A percentile compares a stretch with the other conserved stretches of the same genome.
These are phyloP conservation scores for Trichomycterus rosablanca DNA, from an alignment of 2,113 vertebrate species.

Conservation along the genomic window DNA sequence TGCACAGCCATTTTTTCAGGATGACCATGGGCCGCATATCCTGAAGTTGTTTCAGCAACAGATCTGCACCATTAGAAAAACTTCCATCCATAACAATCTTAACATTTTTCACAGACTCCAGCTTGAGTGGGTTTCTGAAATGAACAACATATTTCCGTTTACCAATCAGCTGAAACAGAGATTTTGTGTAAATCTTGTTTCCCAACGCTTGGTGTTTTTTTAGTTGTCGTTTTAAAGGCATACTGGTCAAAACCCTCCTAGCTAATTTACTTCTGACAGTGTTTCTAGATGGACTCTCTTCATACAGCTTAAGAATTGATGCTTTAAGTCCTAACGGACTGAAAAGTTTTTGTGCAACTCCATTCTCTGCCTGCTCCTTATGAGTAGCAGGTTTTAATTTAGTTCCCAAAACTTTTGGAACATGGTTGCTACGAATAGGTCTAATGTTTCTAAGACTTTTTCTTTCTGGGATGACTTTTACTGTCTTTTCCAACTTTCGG, in stretches of 20 bases:
- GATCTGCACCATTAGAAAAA: slow-evolving; percentile 82
- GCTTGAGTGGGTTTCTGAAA: slow-evolving; percentile 85
- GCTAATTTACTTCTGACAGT: slow-evolving; percentile 81
- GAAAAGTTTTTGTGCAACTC: slow-evolving; percentile 80
- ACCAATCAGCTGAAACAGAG: slow-evolving; percentile 38
- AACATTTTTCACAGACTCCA: slow-evolving; percentile 82
- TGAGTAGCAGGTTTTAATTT: slow-evolving; percentile 67
- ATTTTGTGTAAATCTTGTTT: slow-evolving; percentile 50
- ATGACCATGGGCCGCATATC: slow-evolving; percentile 90
- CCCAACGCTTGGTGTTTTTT: slow-evolving; percentile 48
- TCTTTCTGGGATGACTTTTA: slow-evolving; percentile 60
- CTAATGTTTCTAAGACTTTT: slow-evolving; percentile 56
- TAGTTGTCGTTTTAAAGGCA: slow-evolving; percentile 61
- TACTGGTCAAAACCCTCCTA: slow-evolving; percentile 52
- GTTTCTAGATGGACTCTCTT: slow-evolving; percentile 78
- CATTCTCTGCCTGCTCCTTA: slow-evolving; percentile 72
- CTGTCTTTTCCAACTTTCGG: slow-evolving; percentile 72
- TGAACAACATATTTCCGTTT: slow-evolving; percentile 74
- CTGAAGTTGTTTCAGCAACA: slow-evolving; percentile 91
- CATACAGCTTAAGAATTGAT: slow-evolving; percentile 88
- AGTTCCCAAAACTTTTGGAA: slow-evolving; percentile 52
- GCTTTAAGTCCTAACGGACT: slow-evolving; percentile 91
- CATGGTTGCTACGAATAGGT: slow-evolving; percentile 37
- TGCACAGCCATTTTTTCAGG: slow-evolving; percentile 77
- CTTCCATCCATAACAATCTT: slow-evolving; percentile 92